Conservation (phyloP, 2,113 vertebrate genomes). For the Gnathonemus echidnorhynchus region DNA sequence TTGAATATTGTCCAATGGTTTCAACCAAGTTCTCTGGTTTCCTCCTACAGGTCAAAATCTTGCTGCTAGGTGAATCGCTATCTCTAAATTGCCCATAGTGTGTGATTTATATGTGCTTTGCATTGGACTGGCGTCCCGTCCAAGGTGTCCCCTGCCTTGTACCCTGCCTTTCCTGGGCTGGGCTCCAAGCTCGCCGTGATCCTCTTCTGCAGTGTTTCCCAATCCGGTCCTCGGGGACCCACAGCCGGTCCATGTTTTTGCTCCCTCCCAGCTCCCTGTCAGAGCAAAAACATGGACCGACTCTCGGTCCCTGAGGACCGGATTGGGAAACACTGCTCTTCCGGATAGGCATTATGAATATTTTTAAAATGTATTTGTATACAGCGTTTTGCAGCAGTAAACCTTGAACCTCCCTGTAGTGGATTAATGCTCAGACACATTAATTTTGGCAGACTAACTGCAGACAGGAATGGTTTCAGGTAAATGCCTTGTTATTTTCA, state of each 20-base stretch:
- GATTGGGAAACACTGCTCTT: background rate
- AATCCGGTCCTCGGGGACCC: background rate
- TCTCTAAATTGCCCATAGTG: background rate
- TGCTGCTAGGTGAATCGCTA: background rate
- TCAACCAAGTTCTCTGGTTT: background rate
- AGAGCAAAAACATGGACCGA: background rate
- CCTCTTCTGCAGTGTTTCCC: background rate
- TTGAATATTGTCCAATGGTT: background rate
- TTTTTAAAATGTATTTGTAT: background rate
- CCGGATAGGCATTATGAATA: background rate
- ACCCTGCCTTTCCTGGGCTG: background rate
- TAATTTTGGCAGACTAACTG: background rate
- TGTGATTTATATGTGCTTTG: background rate
- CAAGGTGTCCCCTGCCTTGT: background rate
- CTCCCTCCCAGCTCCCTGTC: background rate
- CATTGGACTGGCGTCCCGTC: background rate
- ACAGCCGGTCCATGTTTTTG: background rate
- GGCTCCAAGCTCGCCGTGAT: background rate
- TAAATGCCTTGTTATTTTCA: background rate
- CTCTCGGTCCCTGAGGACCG: background rate
- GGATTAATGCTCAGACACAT: background rate
- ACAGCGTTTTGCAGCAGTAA: background rate
- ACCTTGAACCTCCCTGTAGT: background rate
- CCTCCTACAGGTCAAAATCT: background rate
- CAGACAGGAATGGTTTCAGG: background rate